Base-by-base conservation (phyloP, 1,140 invertebrate genomes). In the Saccostrea glomerata region DNA sequence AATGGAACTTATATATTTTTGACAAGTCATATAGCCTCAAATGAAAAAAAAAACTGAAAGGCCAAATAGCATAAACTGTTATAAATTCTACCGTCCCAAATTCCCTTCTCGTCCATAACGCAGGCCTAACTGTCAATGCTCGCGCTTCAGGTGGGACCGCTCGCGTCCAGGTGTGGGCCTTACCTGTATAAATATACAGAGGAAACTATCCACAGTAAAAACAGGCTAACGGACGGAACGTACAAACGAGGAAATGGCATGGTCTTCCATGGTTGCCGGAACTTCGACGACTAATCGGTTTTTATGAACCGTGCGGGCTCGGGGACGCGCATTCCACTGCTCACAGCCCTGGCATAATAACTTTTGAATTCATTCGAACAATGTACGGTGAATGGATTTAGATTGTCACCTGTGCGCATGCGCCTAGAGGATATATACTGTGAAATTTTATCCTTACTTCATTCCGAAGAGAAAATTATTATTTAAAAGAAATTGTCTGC, bases 321-420 rank as follows among this genome's bases (percentile, higher is more conserved):
- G 70, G 70, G 58, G 70, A 77, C 70, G 70, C 70, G 70, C 70
- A 77, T 77, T 77, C 70, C 70, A 15, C 70, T 77, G 70, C 70
- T 77, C 70, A 15, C 25, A 77, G 30, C 70, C 23, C 70, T 36
- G 70, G 70, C 70, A 77, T 77, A 77, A 77, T 77, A 77, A 77
- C 70, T 77, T 77, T 77, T 77, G 70, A 77, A 77, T 77, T 77
- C 70, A 77, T 77, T 77, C 70, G 70, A 77, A 77, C 70, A 77
- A 77, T 77, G 70, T 77, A 77, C 70, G 70, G 70, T 77, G 70
- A 77, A 77, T 77, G 70, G 70, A 77, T 77, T 77, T 77, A 30
- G 70, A 77, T 77, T 77, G 70, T 77, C 70, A 77, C 70, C 70
- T 77, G 70, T 23, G 70, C 70, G 70, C 70, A 77, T 77, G 70